Base-by-base conservation (phyloP, 2,113 vertebrate genomes). In the Serinus canaria region DNA sequence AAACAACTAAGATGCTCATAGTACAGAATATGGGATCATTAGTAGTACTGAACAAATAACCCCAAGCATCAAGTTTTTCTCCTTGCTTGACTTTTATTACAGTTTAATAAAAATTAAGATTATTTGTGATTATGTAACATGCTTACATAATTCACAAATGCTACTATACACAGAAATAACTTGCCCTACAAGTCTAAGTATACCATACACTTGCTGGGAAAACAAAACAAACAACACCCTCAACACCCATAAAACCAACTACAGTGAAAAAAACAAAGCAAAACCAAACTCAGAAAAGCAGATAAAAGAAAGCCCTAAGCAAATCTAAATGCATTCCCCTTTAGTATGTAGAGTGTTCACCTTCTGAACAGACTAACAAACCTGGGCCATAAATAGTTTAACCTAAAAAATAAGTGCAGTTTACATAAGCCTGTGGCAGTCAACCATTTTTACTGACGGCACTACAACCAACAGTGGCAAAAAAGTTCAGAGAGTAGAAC, bases 301-400 rank as follows among this genome's bases (percentile, higher is more conserved):
- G 37, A 90, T 8, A 67, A 74, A 91, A 89, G 35, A 87, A 92
- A 59, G 15, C 23, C 59, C 37, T 69, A 79, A 47, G 43, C 58
- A 62, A 86, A 28, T 46, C 41, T 43, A 89, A 82, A 72, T 62
- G 53, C 33, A 77, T 39, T 55, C 21, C 63, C 37, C 41, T 31
- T 49, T 80, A 80, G 72, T 25, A 89, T 19, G 24, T 17, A 33
- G 31, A 72, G 35, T 49, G 78, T 62, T 82, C 23, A 25, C 77
- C 62, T 94, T 92, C 66, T 94, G 58, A 94, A 63, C 27, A 90
- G 46, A 77, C 66, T 62, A 78, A 89, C 72, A 39, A 94, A 74
- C 28, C 25, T 58, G 53, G 53, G 58, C 69, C 76, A 92, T 44
- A 87, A 92, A 75, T 49, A 84, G 56, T 84, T 94, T 76, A 49